Evolutionary conservation across 2,797 vertebrate genomes (phyloP), one percentile per base, ranked within the genome.

Genomic region (Trachurus trachurus): DNA sequence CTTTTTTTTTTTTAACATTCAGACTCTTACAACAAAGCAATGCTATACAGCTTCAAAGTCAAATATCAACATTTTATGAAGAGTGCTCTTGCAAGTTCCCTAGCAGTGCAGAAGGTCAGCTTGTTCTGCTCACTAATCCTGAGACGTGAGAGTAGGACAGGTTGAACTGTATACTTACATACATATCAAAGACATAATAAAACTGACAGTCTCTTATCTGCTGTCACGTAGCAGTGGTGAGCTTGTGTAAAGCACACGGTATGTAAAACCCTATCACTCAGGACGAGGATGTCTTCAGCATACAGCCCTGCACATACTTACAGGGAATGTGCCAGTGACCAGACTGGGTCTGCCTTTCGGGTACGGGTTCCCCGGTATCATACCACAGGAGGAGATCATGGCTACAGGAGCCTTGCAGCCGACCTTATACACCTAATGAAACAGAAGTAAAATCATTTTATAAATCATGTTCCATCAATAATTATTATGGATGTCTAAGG

Each of bases 311-410:
- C n/a, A 58, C 26, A 67, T 63, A 86, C 98, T 96, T 93, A 99
- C 98, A 60, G 98, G 97, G 79, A 99, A 99, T 84, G 97, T 95
- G 74, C 98, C 98, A 85, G 96, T 97, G 87, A 98, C 94, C 76
- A 97, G 96, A 83, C 98, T 99, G 59, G 98, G 98, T 92, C 96
- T 97, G 52, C 98, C 98, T 95, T 99, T 99, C 62, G 98, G 98
- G 84, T 99, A 99, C 17, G 98, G 98, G 85, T 99, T 99, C 83
- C 98, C 98, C 80, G 98, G 98, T 79, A 99, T 98, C 88, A 99
- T 98, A 72, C 98, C 98, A 90, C 98, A 99, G 4, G 98, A 99
- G 49, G 98, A 99, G 85, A 99, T 97, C 98, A 99, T 99, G 53
- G 98, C 98, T 76, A 98, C 96, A 64, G 98, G 98, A 85, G 98